Conservation (phyloP, 2,888 invertebrate genomes). For the Pelosia muscerda region DNA sequence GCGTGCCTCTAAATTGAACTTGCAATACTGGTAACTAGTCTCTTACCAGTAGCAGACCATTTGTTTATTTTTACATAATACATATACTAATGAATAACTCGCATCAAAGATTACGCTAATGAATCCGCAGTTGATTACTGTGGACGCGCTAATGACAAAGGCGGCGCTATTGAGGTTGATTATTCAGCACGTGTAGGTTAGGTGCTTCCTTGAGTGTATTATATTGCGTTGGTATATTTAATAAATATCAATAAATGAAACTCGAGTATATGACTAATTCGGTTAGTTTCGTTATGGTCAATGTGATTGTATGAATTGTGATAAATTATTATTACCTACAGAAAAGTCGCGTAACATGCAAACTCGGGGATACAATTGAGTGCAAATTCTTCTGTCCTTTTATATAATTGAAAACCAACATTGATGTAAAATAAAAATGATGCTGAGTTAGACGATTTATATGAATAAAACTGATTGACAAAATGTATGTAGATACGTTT, state of each 20-base stretch:
- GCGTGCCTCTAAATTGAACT: background rate
- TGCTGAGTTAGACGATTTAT: background rate
- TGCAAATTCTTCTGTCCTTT: background rate
- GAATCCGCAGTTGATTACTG: conserved; percentile 24
- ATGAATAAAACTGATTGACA: too few species aligned
- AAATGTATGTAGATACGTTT: too few species aligned
- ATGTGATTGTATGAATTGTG: background rate
- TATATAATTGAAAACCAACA: background rate
- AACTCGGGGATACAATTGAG: background rate
- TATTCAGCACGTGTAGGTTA: background rate
- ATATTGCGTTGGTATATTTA: background rate
- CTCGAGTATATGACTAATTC: background rate
- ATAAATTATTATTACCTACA: background rate
- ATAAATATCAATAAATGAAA: background rate
- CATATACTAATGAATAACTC: conserved; percentile 29
- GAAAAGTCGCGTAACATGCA: conserved; percentile 1
- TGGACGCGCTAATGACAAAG: conserved; percentile 28
- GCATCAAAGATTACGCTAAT: conserved; percentile 31
- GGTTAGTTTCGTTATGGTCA: background rate
- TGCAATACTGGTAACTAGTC: background rate
- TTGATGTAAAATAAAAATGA: background rate
- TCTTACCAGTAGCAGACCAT: background rate
- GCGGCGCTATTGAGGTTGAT: conserved; percentile 33
- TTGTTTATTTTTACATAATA: background rate
- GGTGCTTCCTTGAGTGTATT: background rate